Evolutionary conservation across 2,797 vertebrate genomes (phyloP).

Genomic region (Morelia viridis): DNA sequence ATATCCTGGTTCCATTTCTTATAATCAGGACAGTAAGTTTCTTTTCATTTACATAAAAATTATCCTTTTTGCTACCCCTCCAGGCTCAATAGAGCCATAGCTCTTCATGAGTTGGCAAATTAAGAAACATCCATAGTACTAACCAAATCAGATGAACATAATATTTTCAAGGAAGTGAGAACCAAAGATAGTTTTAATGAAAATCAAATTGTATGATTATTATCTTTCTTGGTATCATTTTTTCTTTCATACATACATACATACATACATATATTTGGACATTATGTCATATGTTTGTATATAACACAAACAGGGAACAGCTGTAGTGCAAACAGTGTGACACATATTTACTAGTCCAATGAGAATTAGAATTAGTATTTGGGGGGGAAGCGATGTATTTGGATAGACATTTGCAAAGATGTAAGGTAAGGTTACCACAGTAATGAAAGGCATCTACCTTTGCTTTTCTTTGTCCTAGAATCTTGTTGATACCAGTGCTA

Average conservation of each 20-base stretch:
- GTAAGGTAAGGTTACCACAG: background rate
- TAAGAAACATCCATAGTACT: background rate
- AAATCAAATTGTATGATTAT: background rate
- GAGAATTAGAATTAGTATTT: background rate
- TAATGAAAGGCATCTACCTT: background rate
- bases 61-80: background rate
- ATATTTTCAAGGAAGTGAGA: background rate
- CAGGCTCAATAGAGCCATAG: background rate
- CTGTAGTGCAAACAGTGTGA: background rate
- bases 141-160: background rate
- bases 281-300: background rate
- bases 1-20: background rate
- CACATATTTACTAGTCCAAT: background rate
- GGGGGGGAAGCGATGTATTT: background rate
- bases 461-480: background rate
- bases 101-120: background rate
- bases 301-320: background rate
- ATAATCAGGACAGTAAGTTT: background rate
- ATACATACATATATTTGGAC: background rate
- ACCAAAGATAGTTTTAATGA: background rate
- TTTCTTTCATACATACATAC: background rate
- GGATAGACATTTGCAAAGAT: background rate
- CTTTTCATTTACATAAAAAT: background rate
- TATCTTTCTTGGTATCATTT: background rate
- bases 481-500: background rate